Evolutionary conservation across 2,797 vertebrate species (phyloP), one percentile per base, ranked within the genome.

Genomic region (Buphagus erythrorhynchus): DNA sequence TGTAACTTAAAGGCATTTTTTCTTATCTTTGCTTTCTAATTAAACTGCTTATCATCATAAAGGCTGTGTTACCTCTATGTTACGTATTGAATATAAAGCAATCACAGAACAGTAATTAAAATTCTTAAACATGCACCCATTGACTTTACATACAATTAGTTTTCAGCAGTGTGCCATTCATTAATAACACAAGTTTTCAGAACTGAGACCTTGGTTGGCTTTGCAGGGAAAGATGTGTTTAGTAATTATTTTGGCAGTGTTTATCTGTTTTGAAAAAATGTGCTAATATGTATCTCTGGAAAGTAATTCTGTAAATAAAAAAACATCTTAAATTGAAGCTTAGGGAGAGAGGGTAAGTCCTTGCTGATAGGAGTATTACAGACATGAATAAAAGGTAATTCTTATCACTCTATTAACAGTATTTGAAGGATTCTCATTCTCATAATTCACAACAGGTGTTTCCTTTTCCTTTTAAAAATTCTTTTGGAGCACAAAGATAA

Each of bases 11-110:
- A 97, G 95, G 94, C 91, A 90, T 96, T 95, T 96, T 97, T 97
- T 71, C 96, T 98, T 98, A 98, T 98, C 98, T 98, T 82, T 46
- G 81, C 90, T 97, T 97, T 93, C 97, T 98, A 98, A 98, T 98
- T 98, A 98, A 98, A 97, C 93, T 88, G 96, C 97, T 98, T 98
- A 98, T 98, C 98, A 86, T 95, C 92, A 88, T 97, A 97, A 96
- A 97, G 86, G 81, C 96, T 95, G 85, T 96, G 92, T 97, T 98
- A 98, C 98, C 98, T 98, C 97, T 95, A 96, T 97, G 96, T 84
- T 97, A 95, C 3, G 75, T 95, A 78, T 83, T 96, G 98, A 97
- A 97, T 98, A 97, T 98, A 98, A 98, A 98, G 90, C 93, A 97
- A 98, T 98, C 92, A 90, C 4, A 7, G 75, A 96, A 97, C 67